These are phyloP conservation scores for Drosophila navojoa DNA, from an alignment of 1,140 invertebrate genomes.

Conservation along the genomic window DNA sequence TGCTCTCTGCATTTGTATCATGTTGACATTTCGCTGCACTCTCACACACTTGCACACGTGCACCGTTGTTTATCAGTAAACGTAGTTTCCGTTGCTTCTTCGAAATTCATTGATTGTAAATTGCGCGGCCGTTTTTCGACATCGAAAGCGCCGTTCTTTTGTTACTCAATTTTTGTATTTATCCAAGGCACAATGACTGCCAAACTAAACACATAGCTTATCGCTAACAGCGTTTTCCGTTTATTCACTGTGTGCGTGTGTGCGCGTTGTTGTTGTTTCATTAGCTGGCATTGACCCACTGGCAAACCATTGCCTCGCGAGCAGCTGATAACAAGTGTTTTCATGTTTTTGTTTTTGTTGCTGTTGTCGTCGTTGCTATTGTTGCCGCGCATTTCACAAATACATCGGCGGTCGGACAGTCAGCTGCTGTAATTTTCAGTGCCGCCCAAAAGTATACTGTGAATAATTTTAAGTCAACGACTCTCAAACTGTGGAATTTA, in stretches of 20 bases:
- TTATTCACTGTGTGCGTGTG: conserved; percentile 11
- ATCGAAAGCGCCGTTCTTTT: conserved; percentile 20
- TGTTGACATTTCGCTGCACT: conserved; percentile 71
- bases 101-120: conserved; percentile 58
- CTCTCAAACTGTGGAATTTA: not conserved
- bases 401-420: not conserved
- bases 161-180: conserved; percentile 4
- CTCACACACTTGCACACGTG: conserved; percentile 8
- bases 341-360: conserved; percentile 1
- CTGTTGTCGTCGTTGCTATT: conserved; percentile 14
- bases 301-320: conserved; percentile 26
- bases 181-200: conserved; percentile 28
- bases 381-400: conserved; percentile 6
- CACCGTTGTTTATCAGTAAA: conserved; percentile 36
- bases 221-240: conserved; percentile 19
- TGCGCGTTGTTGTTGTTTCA: conserved; percentile 20
- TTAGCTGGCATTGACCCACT: conserved; percentile 69
- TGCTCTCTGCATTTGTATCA: conserved; percentile 20
- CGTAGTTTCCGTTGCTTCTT: conserved; percentile 48
- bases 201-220: conserved; percentile 26
- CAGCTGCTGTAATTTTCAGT: conserved; percentile 15
- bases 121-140: conserved; percentile 38
- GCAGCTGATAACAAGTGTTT: conserved; percentile 38
- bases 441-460: conserved; percentile 58
- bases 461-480: not conserved